A percentile compares a stretch with the other conserved stretches of the same genome.
Conservation (phyloP, 2,797 vertebrate species). For the Denticeps clupeoides region DNA sequence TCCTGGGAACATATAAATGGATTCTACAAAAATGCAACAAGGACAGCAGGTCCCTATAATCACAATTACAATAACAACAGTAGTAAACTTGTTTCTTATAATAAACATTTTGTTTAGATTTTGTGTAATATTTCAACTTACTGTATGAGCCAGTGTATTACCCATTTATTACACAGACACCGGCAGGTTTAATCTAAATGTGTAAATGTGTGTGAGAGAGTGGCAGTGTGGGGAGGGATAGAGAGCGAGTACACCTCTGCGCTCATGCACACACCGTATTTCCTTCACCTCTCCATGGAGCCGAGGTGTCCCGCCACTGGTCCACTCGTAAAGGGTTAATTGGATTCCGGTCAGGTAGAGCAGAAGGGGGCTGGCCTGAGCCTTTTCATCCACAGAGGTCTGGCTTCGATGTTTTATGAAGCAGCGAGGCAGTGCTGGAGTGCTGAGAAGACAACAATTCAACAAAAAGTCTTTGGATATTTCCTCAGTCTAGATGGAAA, state of each 20-base stretch:
- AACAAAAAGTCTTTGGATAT: no score
- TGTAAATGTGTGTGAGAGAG: conserved; percentile 5
- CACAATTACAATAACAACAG: no score
- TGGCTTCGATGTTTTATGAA: conserved; percentile 12
- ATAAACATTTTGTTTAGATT: no score
- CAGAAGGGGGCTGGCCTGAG: conserved; percentile 37
- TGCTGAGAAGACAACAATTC: no score
- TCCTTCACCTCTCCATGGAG: not conserved
- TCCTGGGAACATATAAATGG: no score
- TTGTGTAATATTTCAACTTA: no score
- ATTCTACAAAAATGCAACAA: no score
- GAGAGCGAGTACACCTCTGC: not conserved
- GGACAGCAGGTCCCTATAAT: no score
- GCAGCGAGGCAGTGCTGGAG: conserved; percentile 2
- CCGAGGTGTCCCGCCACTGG: conserved; percentile 31
- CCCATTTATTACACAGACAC: no score
- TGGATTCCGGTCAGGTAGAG: conserved; percentile 64
- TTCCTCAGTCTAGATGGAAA: no score
- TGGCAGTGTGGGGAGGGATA: not conserved
- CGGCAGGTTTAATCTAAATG: conserved; percentile 1
- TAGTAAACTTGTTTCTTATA: no score
- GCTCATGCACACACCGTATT: conserved; percentile 5
- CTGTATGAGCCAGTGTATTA: no score
- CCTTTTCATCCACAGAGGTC: conserved; percentile 60
- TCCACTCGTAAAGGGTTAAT: conserved; percentile 60